phyloP scores from a whole-genome alignment of 2,113 vertebrate species.

The Apaloderma vittatum region DNA sequence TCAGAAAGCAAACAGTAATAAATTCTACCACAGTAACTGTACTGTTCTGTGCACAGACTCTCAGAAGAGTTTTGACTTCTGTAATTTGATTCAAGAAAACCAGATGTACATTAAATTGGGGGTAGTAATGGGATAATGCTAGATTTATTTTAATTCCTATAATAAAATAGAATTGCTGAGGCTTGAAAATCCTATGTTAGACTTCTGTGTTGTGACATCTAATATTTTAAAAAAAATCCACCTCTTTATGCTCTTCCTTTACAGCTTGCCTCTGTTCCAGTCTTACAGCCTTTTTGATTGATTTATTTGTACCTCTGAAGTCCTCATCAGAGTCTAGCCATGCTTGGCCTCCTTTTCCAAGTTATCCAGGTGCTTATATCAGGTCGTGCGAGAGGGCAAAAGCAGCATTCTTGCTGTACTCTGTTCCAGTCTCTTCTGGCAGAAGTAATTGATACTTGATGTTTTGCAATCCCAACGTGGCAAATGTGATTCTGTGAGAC shows the following conservation, averaged over 20 bases:
- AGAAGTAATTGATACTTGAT: neutral
- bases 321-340: neutral
- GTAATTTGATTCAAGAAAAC: neutral
- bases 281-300: neutral
- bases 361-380: neutral
- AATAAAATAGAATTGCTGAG: neutral
- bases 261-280: neutral
- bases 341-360: neutral
- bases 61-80: neutral
- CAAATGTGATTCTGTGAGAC: neutral
- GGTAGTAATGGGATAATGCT: neutral
- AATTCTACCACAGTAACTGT: neutral
- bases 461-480: neutral
- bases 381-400: neutral
- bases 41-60: neutral
- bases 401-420: neutral
- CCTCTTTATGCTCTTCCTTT: neutral
- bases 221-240: neutral
- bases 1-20: neutral
- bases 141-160: neutral
- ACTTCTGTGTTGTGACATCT: neutral
- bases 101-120: neutral
- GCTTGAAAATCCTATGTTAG: neutral
- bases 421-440: neutral
- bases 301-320: neutral